A percentile compares a stretch with the other conserved stretches of the same genome.
Evolutionary conservation across 1,140 invertebrate species (phyloP).

Genomic region (Philotrypesis tridentata): DNA sequence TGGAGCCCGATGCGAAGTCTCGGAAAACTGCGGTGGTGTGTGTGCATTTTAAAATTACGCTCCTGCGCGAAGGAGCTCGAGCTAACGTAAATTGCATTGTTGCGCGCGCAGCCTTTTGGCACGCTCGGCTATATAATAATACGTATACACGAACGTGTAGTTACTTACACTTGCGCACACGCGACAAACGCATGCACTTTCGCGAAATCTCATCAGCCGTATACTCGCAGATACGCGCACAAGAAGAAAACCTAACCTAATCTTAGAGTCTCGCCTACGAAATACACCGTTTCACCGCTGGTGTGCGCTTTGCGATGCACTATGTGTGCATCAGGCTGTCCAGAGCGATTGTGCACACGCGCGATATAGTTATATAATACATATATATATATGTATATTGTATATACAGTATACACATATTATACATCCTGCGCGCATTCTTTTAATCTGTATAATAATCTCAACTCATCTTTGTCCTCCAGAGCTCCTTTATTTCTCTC

Average conservation of each 20-base stretch:
- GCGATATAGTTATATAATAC: not conserved
- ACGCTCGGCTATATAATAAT: not conserved
- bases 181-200: not conserved
- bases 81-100: not conserved
- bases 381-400: too few relatives aligned
- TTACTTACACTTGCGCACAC: not conserved
- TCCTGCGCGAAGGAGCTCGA: not conserved
- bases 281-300: not conserved
- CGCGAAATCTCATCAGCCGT: not conserved
- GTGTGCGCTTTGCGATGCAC: too few relatives aligned
- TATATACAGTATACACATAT: too few relatives aligned
- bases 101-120: conserved; percentile 12
- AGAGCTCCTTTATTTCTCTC: too few relatives aligned
- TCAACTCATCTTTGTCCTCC: too few relatives aligned
- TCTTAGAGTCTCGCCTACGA: not conserved
- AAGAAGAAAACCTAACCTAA: not conserved
- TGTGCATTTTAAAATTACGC: not conserved
- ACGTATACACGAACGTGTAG: not conserved
- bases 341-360: not conserved
- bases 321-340: too few relatives aligned
- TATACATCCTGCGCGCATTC: too few relatives aligned
- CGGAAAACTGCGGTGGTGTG: not conserved
- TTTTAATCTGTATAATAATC: too few relatives aligned
- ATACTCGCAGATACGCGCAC: too few relatives aligned
- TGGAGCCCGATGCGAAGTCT: too few relatives aligned